Evolutionary conservation across 2,113 vertebrate species (phyloP).

Genomic region (Nothocercus julius): DNA sequence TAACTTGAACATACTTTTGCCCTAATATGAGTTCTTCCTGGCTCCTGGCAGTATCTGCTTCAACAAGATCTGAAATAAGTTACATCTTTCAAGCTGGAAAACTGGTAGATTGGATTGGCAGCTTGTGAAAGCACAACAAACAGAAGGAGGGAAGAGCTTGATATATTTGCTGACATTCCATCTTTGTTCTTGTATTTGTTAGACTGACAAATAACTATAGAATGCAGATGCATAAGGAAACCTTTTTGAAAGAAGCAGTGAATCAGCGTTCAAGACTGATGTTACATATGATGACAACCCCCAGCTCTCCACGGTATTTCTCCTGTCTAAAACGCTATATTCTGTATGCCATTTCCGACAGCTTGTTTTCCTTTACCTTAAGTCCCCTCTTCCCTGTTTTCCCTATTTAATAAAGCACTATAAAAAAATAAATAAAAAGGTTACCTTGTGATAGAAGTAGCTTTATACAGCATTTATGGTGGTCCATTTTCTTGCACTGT

Average conservation of each 20-base stretch:
- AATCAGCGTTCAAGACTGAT: background rate
- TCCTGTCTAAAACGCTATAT: background rate
- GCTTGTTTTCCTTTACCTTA: slow-evolving; percentile 19
- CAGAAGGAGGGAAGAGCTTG: background rate
- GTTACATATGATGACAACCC: slow-evolving; percentile 16
- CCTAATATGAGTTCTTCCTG: background rate
- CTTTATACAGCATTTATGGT: background rate
- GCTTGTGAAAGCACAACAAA: background rate
- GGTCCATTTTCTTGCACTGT: background rate
- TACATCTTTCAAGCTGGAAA: background rate
- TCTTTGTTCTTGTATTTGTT: slow-evolving; percentile 30
- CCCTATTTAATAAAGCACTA: background rate
- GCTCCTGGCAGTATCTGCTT: background rate
- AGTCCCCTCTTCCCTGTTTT: background rate
- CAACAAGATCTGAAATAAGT: background rate
- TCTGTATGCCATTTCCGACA: slow-evolving; percentile 19
- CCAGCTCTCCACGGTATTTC: background rate
- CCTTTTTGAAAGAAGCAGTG: background rate
- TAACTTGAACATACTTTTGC: background rate
- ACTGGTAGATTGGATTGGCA: background rate
- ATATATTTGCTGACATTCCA: slow-evolving; percentile 18
- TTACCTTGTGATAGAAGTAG: background rate
- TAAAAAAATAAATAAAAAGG: background rate
- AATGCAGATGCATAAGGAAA: slow-evolving; percentile 9
- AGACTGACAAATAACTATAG: slow-evolving; percentile 21